Evolutionary conservation across 2,797 vertebrate species (phyloP), one percentile per base, ranked within the genome.

Genomic region (Lerista edwardsae): DNA sequence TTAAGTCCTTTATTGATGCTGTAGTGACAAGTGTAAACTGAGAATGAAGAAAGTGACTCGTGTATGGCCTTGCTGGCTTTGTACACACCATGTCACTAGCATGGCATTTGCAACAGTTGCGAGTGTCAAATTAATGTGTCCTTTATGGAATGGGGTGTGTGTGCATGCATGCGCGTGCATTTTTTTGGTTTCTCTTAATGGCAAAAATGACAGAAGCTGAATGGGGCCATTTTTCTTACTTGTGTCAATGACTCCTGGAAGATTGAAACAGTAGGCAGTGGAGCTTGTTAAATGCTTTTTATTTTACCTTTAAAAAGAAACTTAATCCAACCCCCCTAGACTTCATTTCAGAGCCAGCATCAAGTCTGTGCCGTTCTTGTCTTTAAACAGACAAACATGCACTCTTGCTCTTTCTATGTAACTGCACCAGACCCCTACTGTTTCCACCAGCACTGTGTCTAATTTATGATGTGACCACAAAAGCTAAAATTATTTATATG

Each of bases 401-500:
- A 77, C 73, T 93, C 83, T 93, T 95, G 91, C 91, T 91, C 62
- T 62, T 94, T 93, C 87, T 94, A 86, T 91, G 94, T 90, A 55
- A 94, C 89, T 93, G 91, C 94, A 94, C 93, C 92, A 92, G 91
- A 90, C 94, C 92, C 84, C 90, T 92, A 92, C 91, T 95, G 93
- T 95, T 95, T 92, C 94, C 87, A 90, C 83, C 93, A 90, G 91
- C 87, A 87, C 93, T 95, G 90, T 94, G 92, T 95, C 94, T 96
- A 95, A 95, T 96, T 96, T 95, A 94, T 94, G 67, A 15, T 91
- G 91, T 81, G 91, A 94, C 93, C 93, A 87, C 94, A 94, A 94
- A 96, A 94, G 87, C 90, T 94, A 94, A 90, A 96, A 92, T 95
- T 94, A 95, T 94, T 96, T 96, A 90, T 94, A 78, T 93, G 88